Evolutionary conservation across 2,888 invertebrate genomes (phyloP).

Genomic region (Platycheirus albimanus): DNA sequence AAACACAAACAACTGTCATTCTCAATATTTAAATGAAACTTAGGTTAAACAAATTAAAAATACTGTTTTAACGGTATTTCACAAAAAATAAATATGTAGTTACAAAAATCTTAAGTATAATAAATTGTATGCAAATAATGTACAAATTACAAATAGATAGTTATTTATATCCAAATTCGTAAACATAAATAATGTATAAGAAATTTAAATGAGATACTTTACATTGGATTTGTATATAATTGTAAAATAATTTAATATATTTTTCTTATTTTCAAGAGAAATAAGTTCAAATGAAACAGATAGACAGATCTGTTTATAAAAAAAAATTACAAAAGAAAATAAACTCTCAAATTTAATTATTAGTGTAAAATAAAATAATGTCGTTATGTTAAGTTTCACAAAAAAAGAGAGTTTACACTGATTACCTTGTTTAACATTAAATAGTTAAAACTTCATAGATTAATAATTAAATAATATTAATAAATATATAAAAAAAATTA

Average conservation of each 20-base stretch:
- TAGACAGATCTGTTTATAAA: neutral
- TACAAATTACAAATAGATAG: conserved; percentile 59
- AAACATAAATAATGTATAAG: too few species aligned
- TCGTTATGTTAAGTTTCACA: conserved; percentile 40
- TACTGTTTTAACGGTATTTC: neutral
- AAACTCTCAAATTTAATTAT: too few species aligned
- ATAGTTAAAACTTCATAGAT: neutral
- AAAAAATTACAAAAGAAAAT: too few species aligned
- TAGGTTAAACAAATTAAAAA: neutral
- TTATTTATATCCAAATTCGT: conserved; percentile 43
- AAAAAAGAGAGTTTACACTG: conserved; percentile 11
- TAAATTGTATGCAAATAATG: conserved; percentile 56
- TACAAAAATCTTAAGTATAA: conserved; percentile 9
- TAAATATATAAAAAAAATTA: conserved; percentile 11
- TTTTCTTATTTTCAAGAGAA: conserved; percentile 39
- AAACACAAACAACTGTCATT: neutral
- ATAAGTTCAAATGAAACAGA: conserved; percentile 7
- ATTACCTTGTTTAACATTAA: conserved; percentile 1
- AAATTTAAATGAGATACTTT: too few species aligned
- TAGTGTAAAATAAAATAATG: too few species aligned
- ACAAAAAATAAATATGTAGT: conserved; percentile 21
- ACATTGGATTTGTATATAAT: conserved; percentile 7
- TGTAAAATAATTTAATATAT: neutral
- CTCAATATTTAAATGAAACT: too few species aligned
- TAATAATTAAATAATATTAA: conserved; percentile 5